Percentiles rank a stretch among this genome's conserved stretches.
phyloP scores from a whole-genome alignment of 2,888 invertebrate species.

The Sphaeridia pumilis region DNA sequence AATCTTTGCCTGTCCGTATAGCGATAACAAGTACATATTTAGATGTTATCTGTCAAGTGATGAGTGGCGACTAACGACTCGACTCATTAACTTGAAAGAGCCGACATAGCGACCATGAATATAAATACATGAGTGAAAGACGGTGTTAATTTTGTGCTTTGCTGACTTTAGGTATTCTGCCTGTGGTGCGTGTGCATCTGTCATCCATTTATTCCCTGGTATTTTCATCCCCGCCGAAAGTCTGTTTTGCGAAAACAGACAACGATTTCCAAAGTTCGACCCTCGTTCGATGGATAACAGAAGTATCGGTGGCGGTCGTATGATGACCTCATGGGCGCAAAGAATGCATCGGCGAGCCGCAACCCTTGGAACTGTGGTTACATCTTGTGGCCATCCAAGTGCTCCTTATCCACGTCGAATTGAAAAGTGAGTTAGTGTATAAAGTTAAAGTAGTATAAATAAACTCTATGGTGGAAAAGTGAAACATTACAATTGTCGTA shows the following conservation, averaged over 20 bases:
- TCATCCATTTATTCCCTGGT: background rate
- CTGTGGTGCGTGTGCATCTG: background rate
- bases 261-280: no score
- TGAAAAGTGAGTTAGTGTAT: conserved; percentile 51
- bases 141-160: no score
- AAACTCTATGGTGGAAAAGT: no score
- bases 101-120: no score
- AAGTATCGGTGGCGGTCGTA: conserved; percentile 32
- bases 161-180: background rate
- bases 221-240: background rate
- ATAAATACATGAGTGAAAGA: no score
- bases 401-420: conserved; percentile 69
- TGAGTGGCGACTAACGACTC: no score
- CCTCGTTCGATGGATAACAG: conserved; percentile 1
- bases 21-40: no score
- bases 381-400: conserved; percentile 77
- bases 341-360: conserved; percentile 66
- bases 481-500: background rate
- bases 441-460: background rate
- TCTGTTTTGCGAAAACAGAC: background rate
- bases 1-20: no score
- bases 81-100: no score
- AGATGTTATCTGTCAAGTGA: no score
- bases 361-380: conserved; percentile 78
- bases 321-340: conserved; percentile 36